Conservation (phyloP, 1,140 invertebrate species). For the Dinoponera quadriceps region DNA sequence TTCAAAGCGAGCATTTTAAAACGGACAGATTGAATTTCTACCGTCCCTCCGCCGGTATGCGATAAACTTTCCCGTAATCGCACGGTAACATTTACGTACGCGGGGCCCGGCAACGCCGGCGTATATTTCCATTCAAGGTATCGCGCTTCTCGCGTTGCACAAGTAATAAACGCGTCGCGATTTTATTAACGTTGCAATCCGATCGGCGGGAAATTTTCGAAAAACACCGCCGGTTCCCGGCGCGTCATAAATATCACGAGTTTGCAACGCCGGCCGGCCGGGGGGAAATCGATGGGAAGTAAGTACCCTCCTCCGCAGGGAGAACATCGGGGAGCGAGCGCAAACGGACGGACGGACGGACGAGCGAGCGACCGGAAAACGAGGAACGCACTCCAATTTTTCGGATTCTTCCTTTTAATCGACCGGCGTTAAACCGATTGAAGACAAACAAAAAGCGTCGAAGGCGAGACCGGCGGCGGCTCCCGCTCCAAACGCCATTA, state of each 20-base stretch:
- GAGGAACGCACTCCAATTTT: background rate
- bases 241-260: conserved; percentile 29
- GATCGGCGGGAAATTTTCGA: conserved; percentile 37
- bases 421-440: background rate
- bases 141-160: background rate
- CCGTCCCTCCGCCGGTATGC: too few relatives aligned
- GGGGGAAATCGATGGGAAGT: background rate
- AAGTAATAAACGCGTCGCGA: background rate
- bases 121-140: background rate
- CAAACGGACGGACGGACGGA: too few relatives aligned
- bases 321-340: background rate
- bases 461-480: background rate
- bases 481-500: conserved; percentile 14
- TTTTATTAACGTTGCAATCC: conserved; percentile 44
- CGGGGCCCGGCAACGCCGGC: background rate
- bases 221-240: conserved; percentile 3
- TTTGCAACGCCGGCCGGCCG: conserved; percentile 5
- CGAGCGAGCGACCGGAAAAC: background rate
- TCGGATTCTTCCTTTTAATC: background rate
- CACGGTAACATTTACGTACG: too few relatives aligned
- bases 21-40: too few relatives aligned
- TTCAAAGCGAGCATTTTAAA: conserved; percentile 21
- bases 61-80: too few relatives aligned
- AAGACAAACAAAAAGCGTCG: conserved; percentile 11
- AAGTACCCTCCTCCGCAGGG: background rate